Evolutionary conservation across 2,797 vertebrate genomes (phyloP).

Genomic region (Podarcis lilfordi): DNA sequence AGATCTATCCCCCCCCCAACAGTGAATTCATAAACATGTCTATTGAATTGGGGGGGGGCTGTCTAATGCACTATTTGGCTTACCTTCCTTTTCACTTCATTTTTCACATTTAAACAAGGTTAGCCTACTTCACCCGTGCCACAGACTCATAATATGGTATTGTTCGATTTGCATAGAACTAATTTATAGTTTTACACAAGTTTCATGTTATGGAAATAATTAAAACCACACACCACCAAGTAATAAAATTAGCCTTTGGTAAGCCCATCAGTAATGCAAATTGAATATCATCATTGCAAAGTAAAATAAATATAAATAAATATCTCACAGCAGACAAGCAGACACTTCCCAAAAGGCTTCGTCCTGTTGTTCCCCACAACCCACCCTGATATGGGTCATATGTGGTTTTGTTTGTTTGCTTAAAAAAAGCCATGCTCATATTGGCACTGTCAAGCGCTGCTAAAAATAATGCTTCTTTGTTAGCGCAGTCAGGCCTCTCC

Average conservation of each 20-base stretch:
- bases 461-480: conserved; percentile 5
- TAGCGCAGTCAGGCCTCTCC: not conserved
- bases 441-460: not conserved
- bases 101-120: not conserved
- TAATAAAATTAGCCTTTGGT: not conserved
- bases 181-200: not conserved
- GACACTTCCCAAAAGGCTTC: not conserved
- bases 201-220: not conserved
- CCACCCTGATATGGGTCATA: not conserved
- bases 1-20: not conserved
- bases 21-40: not conserved
- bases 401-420: not conserved
- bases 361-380: not conserved
- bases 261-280: not conserved
- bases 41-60: not conserved
- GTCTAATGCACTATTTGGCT: not conserved
- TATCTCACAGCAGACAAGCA: not conserved
- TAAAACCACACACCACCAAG: not conserved
- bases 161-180: not conserved
- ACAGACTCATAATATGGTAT: not conserved
- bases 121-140: accelerated
- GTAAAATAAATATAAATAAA: not conserved
- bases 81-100: not conserved
- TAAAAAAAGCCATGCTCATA: not conserved
- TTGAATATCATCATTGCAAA: not conserved